Evolutionary conservation across 64 coral and sea anemone genomes (phyloP), one percentile per base, ranked within the genome.

Genomic region (Montipora capricornis): DNA sequence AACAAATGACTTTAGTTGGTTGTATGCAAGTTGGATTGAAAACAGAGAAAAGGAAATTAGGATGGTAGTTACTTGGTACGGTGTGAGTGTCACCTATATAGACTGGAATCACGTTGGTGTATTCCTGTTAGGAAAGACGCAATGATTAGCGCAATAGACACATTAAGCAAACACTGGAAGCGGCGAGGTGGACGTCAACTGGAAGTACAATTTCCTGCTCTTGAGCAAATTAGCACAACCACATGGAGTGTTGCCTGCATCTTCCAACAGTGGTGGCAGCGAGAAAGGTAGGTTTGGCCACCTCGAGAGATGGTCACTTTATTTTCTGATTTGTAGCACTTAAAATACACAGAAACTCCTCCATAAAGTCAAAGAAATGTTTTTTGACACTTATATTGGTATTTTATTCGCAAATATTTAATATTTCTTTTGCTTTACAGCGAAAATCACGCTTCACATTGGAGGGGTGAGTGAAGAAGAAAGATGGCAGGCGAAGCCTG

Each of bases 111-210:
- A 29, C 29, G 29, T 29, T 29, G 29, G 29, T 29, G 29, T 29
- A 29, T 29, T 29, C 29, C 29, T 29, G 29, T 29, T 29, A 29
- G 29, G 29, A 29, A 29, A 29, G 29, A 29, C 29, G 29, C 29
- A 29, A 29, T 29, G 29, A 29, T 29, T 29, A 29, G 1, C 4
- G 10, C 53, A 64, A 64, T 64, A 64, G 60, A 15, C 8, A 64
- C 60, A 4, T 64, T 64, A 64, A 64, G 60, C 60, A 19, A 81
- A 59, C 51, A 59, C 20, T 81, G 52, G 20, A 55, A 53, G 79
- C 79, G 79, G 52, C 79, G 7, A 26, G 52, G 79, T 58, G 79
- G 79, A 81, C n/a, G 79, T 22, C 52, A 81, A 58, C 79, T 51
- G 51, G 79, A 81, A 81, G 79, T 81, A 81, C 20, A 59, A 59